Conservation (phyloP, 2,113 vertebrate genomes). For the Dissostichus mawsoni region DNA sequence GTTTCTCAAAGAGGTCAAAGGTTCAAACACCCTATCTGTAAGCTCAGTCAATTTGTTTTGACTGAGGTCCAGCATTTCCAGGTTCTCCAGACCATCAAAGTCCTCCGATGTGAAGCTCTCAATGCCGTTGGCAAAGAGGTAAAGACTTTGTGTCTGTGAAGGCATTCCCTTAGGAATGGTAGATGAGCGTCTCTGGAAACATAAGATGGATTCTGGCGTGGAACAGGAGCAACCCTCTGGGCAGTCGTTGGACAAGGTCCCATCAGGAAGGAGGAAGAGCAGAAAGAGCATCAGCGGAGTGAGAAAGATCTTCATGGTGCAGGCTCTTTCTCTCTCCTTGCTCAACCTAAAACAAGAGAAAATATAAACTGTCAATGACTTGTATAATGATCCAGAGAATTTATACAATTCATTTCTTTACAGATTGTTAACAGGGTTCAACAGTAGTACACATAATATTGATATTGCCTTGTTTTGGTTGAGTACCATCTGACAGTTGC, state of each 20-base stretch:
- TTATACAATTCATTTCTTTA: background rate
- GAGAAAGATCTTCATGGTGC: slow-evolving; percentile 80
- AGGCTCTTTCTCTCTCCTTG: slow-evolving; percentile 56
- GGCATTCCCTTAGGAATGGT: slow-evolving; percentile 86
- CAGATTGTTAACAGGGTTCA: background rate
- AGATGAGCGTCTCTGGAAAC: slow-evolving; percentile 75
- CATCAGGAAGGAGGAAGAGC: slow-evolving; percentile 68
- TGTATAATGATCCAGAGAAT: slow-evolving; percentile 26
- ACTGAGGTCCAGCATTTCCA: slow-evolving; percentile 94
- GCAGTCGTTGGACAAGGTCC: slow-evolving; percentile 66
- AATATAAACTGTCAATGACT: slow-evolving; percentile 37
- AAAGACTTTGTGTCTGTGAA: slow-evolving; percentile 84
- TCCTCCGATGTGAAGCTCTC: slow-evolving; percentile 83
- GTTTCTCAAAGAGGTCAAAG: slow-evolving; percentile 89
- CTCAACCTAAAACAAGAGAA: slow-evolving; percentile 68
- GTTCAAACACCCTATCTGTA: slow-evolving; percentile 89
- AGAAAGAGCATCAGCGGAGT: slow-evolving; percentile 64
- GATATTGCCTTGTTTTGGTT: background rate
- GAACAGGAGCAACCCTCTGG: slow-evolving; percentile 78
- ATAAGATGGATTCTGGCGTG: slow-evolving; percentile 74
- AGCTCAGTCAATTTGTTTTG: slow-evolving; percentile 92
- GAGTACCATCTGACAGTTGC: background rate
- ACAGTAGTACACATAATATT: background rate
- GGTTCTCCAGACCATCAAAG: slow-evolving; percentile 83
- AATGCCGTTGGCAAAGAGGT: slow-evolving; percentile 92